Conservation (phyloP, 2,113 vertebrate species). For the Indri indri region DNA sequence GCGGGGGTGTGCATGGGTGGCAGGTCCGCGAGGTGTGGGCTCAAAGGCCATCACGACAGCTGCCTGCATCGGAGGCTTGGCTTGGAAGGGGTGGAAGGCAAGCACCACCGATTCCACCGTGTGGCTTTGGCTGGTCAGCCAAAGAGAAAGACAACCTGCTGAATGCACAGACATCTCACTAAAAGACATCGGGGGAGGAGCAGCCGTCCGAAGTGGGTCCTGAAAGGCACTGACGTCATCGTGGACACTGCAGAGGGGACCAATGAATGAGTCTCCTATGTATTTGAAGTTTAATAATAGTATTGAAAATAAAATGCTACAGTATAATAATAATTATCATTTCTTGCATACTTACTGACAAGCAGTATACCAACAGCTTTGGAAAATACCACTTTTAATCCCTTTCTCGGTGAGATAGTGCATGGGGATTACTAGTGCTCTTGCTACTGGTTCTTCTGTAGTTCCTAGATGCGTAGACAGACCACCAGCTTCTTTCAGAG, state of each 20-base stretch:
- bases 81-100: too few species aligned
- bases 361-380: not conserved
- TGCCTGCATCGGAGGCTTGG: not conserved
- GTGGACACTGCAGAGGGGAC: accelerated
- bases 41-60: not conserved
- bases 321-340: not conserved
- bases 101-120: not conserved
- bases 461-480: not conserved
- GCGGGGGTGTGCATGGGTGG: not conserved
- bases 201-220: too few species aligned
- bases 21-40: not conserved
- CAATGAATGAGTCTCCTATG: too few species aligned
- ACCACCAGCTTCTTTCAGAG: not conserved
- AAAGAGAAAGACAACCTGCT: not conserved
- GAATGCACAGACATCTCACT: accelerated
- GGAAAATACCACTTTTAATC: not conserved
- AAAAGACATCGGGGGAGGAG: not conserved
- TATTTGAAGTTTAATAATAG: not conserved
- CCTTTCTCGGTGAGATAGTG: not conserved
- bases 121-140: not conserved
- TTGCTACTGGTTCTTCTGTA: not conserved
- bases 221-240: not conserved
- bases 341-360: not conserved
- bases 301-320: not conserved
- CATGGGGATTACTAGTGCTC: not conserved